These are phyloP conservation scores for Enteromius fasciolatus DNA, from an alignment of 2,797 vertebrate genomes.

Conservation along the genomic window DNA sequence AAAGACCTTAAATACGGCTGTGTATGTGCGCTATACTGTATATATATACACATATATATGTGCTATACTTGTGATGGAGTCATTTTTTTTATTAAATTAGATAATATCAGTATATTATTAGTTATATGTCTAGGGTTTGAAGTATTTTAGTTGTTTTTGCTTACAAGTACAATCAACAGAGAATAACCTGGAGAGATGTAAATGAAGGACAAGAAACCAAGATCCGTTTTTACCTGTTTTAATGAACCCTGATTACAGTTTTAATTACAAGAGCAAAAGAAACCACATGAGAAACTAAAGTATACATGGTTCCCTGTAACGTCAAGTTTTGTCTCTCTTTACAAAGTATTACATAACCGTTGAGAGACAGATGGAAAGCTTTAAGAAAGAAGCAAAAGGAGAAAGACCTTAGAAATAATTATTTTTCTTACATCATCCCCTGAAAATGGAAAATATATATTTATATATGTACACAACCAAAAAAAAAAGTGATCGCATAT, in stretches of 20 bases:
- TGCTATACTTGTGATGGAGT: too few relatives aligned
- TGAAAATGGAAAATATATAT: slow-evolving; percentile 68
- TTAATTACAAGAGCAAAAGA: slow-evolving; percentile 81
- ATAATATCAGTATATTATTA: not conserved
- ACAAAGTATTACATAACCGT: slow-evolving; percentile 62
- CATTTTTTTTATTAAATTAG: too few relatives aligned
- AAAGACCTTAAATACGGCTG: rapidly evolving
- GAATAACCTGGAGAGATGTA: not conserved
- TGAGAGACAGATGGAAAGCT: slow-evolving; percentile 52
- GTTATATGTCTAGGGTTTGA: not conserved
- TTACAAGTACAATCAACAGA: not conserved
- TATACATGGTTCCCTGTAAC: slow-evolving; percentile 67
- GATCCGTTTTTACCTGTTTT: slow-evolving; percentile 73
- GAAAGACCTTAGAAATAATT: slow-evolving; percentile 67
- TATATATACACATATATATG: too few relatives aligned
- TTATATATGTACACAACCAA: slow-evolving; percentile 66
- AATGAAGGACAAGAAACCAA: slow-evolving; percentile 13
- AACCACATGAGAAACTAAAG: slow-evolving; percentile 72
- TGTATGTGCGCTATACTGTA: too few relatives aligned
- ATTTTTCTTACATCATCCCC: slow-evolving; percentile 71
- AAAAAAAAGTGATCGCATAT: slow-evolving; percentile 65
- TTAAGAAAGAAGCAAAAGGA: slow-evolving; percentile 66
- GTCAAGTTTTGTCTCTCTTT: slow-evolving; percentile 57
- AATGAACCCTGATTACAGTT: slow-evolving; percentile 87
- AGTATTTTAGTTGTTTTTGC: not conserved